Evolutionary conservation across 1,140 invertebrate genomes (phyloP).

Genomic region (Amyelois transitella): DNA sequence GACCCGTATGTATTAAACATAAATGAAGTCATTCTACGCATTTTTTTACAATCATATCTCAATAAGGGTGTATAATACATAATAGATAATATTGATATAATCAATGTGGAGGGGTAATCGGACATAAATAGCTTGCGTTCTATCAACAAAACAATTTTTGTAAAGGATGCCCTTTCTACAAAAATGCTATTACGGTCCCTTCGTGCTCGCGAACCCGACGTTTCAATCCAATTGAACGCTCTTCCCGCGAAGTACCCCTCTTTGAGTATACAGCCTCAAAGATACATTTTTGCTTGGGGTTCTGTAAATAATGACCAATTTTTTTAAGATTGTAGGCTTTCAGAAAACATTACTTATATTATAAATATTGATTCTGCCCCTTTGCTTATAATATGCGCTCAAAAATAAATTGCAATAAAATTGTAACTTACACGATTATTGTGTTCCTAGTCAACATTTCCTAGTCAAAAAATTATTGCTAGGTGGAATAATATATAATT

Average conservation of each 20-base stretch:
- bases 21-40: too few species aligned
- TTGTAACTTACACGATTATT: too few species aligned
- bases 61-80: background rate
- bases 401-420: too few species aligned
- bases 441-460: too few species aligned
- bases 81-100: constrained; percentile 6
- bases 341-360: too few species aligned
- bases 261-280: constrained; percentile 20
- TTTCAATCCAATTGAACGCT: constrained; percentile 38
- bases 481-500: too few species aligned
- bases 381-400: too few species aligned
- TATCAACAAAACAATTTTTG: constrained; percentile 34
- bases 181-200: constrained; percentile 36
- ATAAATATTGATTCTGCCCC: too few species aligned
- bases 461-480: too few species aligned
- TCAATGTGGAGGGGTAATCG: constrained; percentile 9
- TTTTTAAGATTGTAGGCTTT: too few species aligned
- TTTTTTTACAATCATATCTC: too few species aligned
- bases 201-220: constrained; percentile 22
- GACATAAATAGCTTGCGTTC: constrained; percentile 23
- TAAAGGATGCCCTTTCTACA: constrained; percentile 20
- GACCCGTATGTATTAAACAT: too few species aligned
- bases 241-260: constrained; percentile 17
- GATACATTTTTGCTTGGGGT: constrained; percentile 25
- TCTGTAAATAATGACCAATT: background rate